A percentile compares a stretch with the other conserved stretches of the same genome.
Evolutionary conservation across 2,113 vertebrate species (phyloP).

Genomic region (Hipposideros armiger): DNA sequence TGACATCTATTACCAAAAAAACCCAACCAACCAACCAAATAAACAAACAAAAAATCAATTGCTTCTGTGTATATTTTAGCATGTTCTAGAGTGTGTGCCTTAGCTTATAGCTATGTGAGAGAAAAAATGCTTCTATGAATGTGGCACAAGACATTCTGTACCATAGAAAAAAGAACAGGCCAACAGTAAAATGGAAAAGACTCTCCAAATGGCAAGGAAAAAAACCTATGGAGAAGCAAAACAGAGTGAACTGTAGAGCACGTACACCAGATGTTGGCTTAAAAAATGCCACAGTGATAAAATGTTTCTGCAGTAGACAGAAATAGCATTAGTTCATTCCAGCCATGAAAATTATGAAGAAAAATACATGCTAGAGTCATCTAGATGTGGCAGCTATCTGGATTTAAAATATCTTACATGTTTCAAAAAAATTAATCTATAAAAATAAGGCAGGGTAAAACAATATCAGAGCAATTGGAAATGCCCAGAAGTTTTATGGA

Average conservation of each 20-base stretch:
- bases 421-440: constrained; percentile 23
- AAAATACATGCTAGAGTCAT: constrained; percentile 47
- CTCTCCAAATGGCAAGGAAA: constrained; percentile 61
- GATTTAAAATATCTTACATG: constrained; percentile 59
- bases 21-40: no score
- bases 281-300: constrained; percentile 72
- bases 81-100: constrained; percentile 10
- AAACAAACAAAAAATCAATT: background rate
- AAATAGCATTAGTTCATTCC: constrained; percentile 62
- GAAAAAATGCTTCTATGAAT: constrained; percentile 26
- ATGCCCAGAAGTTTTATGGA: background rate
- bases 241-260: constrained; percentile 64
- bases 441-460: background rate
- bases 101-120: constrained; percentile 1
- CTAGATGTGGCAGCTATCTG: constrained; percentile 17
- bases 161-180: constrained; percentile 37
- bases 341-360: constrained; percentile 54
- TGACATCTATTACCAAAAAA: background rate
- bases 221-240: constrained; percentile 71
- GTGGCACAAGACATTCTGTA: constrained; percentile 14
- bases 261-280: constrained; percentile 76
- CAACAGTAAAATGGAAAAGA: constrained; percentile 58
- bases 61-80: background rate
- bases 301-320: constrained; percentile 45
- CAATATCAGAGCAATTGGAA: background rate